These are phyloP conservation scores for Antheraea mylitta DNA, from an alignment of 1,140 invertebrate species.

Conservation along the genomic window DNA sequence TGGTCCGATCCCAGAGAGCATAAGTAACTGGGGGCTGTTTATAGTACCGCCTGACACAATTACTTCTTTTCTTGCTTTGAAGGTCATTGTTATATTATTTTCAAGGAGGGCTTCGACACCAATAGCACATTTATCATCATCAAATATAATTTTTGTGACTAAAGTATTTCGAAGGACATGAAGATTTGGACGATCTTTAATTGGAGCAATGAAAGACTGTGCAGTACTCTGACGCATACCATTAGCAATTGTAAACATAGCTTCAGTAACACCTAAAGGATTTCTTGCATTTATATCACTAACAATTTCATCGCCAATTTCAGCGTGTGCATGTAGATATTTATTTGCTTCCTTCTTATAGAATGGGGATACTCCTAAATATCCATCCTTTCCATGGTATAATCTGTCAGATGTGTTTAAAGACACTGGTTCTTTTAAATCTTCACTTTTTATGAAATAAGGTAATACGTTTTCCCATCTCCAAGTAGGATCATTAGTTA, in stretches of 20 bases:
- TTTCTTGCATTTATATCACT: not conserved
- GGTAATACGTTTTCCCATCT: slow-evolving; percentile 83
- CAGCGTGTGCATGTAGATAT: not conserved
- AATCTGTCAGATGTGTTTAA: not conserved
- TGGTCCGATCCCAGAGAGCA: slow-evolving; percentile 13
- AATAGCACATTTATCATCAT: slow-evolving; percentile 9
- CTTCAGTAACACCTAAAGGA: not conserved
- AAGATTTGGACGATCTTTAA: slow-evolving; percentile 10
- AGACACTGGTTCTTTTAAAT: not conserved
- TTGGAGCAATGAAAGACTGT: not conserved
- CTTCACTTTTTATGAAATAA: slow-evolving; percentile 33
- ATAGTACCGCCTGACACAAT: slow-evolving; percentile 8
- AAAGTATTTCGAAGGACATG: slow-evolving; percentile 2
- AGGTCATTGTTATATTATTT: not conserved
- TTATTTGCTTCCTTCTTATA: not conserved
- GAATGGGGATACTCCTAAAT: not conserved
- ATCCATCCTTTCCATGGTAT: not conserved
- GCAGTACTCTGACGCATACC: slow-evolving; percentile 11
- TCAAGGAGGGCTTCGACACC: slow-evolving; percentile 5
- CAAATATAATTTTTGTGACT: slow-evolving; percentile 12
- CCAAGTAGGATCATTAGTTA: slow-evolving; percentile 83
- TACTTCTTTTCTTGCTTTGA: slow-evolving; percentile 8
- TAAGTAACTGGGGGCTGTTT: slow-evolving; percentile 8
- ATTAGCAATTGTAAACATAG: slow-evolving; percentile 1
- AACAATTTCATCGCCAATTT: slow-evolving; percentile 10